phyloP scores from a whole-genome alignment of 1,140 invertebrate species.

The Liolophura sinensis region DNA sequence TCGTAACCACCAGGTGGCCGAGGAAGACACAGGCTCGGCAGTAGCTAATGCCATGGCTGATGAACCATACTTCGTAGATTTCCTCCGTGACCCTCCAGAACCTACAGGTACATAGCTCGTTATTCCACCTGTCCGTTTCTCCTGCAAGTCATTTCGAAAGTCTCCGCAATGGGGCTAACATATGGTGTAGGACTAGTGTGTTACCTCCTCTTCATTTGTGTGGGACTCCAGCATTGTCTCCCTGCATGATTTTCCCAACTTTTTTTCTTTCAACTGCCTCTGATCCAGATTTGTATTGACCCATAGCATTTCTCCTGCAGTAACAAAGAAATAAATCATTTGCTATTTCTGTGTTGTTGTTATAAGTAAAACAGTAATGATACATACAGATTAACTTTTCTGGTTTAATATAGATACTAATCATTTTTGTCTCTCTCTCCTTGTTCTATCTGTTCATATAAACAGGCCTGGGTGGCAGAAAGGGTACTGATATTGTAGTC shows the following conservation, averaged over 20 bases:
- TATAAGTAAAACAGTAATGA: background rate
- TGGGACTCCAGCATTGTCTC: background rate
- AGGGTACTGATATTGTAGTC: too few species aligned
- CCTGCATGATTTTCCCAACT: background rate
- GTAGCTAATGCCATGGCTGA: conserved; percentile 40
- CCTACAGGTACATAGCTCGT: conserved; percentile 69
- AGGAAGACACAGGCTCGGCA: conserved; percentile 56
- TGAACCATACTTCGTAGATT: conserved; percentile 61
- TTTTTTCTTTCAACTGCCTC: background rate
- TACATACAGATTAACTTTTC: background rate
- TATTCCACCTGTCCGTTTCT: too few species aligned
- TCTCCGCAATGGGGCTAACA: too few species aligned
- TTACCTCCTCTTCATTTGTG: background rate
- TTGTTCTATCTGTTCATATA: too few species aligned
- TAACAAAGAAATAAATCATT: background rate
- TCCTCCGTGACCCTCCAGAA: conserved; percentile 87
- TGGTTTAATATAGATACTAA: background rate
- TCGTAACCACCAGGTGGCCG: conserved; percentile 41
- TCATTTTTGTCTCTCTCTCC: too few species aligned
- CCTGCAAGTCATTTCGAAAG: too few species aligned
- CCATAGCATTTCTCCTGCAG: background rate
- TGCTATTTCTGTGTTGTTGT: background rate
- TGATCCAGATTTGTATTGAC: background rate
- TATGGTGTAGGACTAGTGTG: background rate
- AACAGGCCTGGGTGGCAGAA: too few species aligned